Conservation (phyloP, 2,113 vertebrate species). For the Rallus limicola region DNA sequence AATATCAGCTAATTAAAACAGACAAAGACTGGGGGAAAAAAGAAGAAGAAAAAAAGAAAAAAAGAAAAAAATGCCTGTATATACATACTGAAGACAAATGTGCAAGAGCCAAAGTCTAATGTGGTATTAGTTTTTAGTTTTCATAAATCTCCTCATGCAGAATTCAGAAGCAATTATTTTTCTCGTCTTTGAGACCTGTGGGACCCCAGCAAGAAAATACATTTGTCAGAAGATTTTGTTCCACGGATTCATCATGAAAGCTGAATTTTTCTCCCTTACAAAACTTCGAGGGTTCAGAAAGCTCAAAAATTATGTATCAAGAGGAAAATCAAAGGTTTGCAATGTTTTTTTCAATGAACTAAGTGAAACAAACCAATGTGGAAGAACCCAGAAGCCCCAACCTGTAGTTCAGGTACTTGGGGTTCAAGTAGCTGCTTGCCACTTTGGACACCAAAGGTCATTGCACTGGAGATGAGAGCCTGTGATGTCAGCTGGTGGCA, state of each 20-base stretch:
- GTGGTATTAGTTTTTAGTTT: background rate
- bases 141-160: background rate
- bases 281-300: background rate
- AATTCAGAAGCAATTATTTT: background rate
- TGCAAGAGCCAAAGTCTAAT: background rate
- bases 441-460: background rate
- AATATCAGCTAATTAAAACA: background rate
- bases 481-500: background rate
- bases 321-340: background rate
- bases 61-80: background rate
- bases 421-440: background rate
- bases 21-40: background rate
- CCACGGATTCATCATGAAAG: background rate
- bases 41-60: background rate
- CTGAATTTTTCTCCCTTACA: background rate
- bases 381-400: background rate
- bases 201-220: background rate
- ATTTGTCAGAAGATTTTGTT: background rate
- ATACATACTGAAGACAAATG: background rate
- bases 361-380: background rate
- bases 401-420: background rate
- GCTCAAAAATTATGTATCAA: background rate
- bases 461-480: accelerated
- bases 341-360: background rate
- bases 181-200: background rate